Base-by-base conservation (phyloP, 2,113 vertebrate species). In the Pterocles orientalis region DNA sequence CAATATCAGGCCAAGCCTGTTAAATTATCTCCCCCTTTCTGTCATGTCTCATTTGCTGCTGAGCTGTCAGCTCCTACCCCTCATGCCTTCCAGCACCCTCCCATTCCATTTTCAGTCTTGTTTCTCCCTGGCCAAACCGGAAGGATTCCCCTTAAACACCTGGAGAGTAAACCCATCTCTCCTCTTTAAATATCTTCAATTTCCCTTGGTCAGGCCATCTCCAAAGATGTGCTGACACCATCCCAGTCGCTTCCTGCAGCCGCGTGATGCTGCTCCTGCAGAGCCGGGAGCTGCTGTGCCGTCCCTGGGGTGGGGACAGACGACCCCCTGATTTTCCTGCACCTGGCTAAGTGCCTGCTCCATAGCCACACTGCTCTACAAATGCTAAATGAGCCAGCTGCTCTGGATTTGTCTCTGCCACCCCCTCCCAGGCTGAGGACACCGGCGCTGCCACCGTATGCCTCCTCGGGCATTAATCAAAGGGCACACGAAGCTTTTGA, bases 1-100 rank as follows among this genome's bases (percentile, higher is more conserved):
- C 95, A 97, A 95, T 86, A 92, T 64, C 86, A 87, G 95, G 89
- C 95, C 94, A 86, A 92, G 81, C 73, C 91, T 89, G 94, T 85
- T 95, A 94, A 95, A 95, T 95, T 95, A 82, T 92, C 94, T 94
- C 87, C 81, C 91, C 41, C 39, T 95, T 72, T 53, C 94, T 95
- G 95, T 95, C 95, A 85, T 50, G 93, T 96, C 93, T 96, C 91
- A 72, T 96, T 96, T 95, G 89, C 91, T 89, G 6, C 87, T 1
- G 45, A 79, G 89, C 84, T 68, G 57, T 85, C 94, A 84, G 93
- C 14, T 92, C 81, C 96, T 65, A 89, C 86, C 81, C 86, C 93
- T 86, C 60, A 23, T 13, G 34, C 69, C 34, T 54, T 26, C 91
- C 65, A 78, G 51, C 72, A 33, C 81, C 72, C 79, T 90, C 79